Evolutionary conservation across 2,888 invertebrate species (phyloP).

Genomic region (Sericinus montela): DNA sequence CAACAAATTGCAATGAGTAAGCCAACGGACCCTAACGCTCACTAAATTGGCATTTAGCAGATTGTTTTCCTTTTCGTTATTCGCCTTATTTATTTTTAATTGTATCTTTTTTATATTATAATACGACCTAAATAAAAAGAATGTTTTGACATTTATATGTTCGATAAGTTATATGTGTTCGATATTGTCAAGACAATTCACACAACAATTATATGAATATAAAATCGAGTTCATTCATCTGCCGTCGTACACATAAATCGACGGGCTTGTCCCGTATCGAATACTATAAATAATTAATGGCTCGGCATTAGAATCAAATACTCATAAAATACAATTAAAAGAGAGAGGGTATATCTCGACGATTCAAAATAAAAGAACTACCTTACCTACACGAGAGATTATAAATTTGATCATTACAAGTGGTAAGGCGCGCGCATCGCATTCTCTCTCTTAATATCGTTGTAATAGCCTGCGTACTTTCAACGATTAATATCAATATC

Average conservation of each 20-base stretch:
- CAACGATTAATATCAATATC: conserved; percentile 52
- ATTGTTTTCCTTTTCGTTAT: conserved; percentile 23
- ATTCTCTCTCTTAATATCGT: conserved; percentile 66
- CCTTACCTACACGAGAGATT: conserved; percentile 73
- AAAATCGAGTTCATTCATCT: conserved; percentile 44
- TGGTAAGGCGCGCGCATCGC: conserved; percentile 66
- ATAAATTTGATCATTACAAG: conserved; percentile 76
- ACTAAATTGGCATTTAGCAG: conserved; percentile 30
- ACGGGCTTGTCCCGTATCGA: conserved; percentile 68
- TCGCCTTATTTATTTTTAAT: conserved; percentile 21
- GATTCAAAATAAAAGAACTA: conserved; percentile 70
- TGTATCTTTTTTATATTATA: background rate
- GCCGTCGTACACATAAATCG: conserved; percentile 61
- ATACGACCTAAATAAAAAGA: conserved; percentile 13
- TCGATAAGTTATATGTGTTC: conserved; percentile 6
- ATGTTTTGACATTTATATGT: conserved; percentile 26
- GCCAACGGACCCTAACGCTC: conserved; percentile 27
- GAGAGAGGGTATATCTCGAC: conserved; percentile 66
- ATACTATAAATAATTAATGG: conserved; percentile 79
- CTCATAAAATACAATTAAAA: conserved; percentile 80
- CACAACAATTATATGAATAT: conserved; percentile 43
- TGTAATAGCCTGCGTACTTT: conserved; percentile 63
- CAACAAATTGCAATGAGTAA: conserved; percentile 40
- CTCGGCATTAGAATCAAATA: conserved; percentile 77
- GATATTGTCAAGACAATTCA: conserved; percentile 29